Conservation (phyloP, 2,888 invertebrate genomes). For the Apamea anceps region DNA sequence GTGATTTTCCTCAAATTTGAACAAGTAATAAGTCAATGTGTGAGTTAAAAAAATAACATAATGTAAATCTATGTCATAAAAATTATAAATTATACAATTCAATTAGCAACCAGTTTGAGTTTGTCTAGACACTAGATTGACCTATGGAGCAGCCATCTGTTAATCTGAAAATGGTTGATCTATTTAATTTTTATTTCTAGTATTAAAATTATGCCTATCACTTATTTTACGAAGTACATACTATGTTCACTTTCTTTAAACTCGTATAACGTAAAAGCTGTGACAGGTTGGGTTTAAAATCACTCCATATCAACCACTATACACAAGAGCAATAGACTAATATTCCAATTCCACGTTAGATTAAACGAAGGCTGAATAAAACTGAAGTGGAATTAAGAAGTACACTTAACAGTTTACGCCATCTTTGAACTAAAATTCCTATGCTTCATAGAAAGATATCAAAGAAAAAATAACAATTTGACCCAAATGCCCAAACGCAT, state of each 20-base stretch:
- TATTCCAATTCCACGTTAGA: not conserved
- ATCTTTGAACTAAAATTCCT: constrained; percentile 21
- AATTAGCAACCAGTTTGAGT: too few relatives aligned
- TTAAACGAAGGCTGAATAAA: not conserved
- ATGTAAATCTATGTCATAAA: not conserved
- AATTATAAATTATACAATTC: too few relatives aligned
- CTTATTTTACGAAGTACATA: too few relatives aligned
- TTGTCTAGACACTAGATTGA: too few relatives aligned
- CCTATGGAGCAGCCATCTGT: too few relatives aligned
- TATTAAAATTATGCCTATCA: too few relatives aligned
- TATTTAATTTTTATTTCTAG: too few relatives aligned
- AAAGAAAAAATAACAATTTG: constrained; percentile 41
- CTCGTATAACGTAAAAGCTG: too few relatives aligned
- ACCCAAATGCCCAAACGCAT: constrained; percentile 38
- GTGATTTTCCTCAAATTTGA: not conserved
- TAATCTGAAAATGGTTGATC: too few relatives aligned
- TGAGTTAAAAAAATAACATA: not conserved
- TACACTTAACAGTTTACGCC: not conserved
- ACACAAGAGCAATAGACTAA: not conserved
- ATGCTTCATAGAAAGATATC: constrained; percentile 1
- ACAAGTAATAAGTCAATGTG: too few relatives aligned
- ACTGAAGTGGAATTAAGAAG: not conserved
- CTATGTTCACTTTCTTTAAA: too few relatives aligned
- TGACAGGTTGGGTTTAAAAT: not conserved
- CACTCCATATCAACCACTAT: too few relatives aligned